Evolutionary conservation across 2,888 invertebrate species (phyloP).

Genomic region (Drosophila borborema): DNA sequence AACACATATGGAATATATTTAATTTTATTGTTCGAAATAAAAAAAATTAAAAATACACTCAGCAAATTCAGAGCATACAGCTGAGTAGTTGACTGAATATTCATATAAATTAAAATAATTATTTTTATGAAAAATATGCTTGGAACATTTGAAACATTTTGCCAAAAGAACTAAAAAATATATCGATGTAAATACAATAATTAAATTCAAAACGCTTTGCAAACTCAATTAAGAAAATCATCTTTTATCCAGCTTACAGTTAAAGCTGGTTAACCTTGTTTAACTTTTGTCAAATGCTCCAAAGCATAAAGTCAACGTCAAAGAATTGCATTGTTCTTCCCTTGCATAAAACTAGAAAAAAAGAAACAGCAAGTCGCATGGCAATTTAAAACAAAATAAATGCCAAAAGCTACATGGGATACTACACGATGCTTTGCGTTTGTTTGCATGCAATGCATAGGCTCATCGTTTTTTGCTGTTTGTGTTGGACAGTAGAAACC

Average conservation of each 20-base stretch:
- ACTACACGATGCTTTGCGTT: constrained; percentile 59
- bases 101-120: not conserved
- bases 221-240: too few relatives aligned
- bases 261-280: constrained; percentile 21
- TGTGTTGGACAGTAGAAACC: constrained; percentile 42
- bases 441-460: constrained; percentile 44
- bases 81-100: not conserved
- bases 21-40: constrained; percentile 9
- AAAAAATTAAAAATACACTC: not conserved
- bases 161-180: too few relatives aligned
- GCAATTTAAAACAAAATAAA: constrained; percentile 62
- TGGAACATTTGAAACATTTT: not conserved
- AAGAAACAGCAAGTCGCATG: constrained; percentile 28
- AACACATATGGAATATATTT: constrained; percentile 11
- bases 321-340: constrained; percentile 61
- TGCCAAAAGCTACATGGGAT: constrained; percentile 57
- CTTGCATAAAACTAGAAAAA: constrained; percentile 31
- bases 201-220: too few relatives aligned
- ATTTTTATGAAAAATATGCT: not conserved
- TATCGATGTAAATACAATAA: too few relatives aligned
- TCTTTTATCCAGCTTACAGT: not conserved
- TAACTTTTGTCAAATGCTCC: constrained; percentile 15
- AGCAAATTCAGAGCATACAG: not conserved
- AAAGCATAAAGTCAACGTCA: constrained; percentile 48
- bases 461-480: constrained; percentile 1